Evolutionary conservation across 2,797 vertebrate genomes (phyloP).

Genomic region (Pelodytes ibericus): DNA sequence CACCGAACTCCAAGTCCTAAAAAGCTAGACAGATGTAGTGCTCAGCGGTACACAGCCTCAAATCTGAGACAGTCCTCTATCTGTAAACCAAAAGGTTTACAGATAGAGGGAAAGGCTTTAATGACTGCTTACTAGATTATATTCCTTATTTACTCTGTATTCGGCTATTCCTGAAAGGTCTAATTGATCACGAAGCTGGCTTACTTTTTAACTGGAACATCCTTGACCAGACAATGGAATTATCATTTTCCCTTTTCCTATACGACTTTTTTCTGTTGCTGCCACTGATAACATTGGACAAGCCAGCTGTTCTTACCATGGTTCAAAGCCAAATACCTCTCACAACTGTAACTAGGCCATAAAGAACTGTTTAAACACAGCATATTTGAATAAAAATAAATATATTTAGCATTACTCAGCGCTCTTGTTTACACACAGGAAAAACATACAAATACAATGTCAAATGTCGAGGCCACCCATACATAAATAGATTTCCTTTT

Average conservation of each 20-base stretch:
- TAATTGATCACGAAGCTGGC: too few species aligned
- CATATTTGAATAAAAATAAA: background rate
- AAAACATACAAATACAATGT: background rate
- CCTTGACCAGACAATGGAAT: background rate
- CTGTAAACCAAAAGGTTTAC: too few species aligned
- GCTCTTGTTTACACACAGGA: background rate
- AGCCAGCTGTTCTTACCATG: background rate
- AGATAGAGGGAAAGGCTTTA: too few species aligned
- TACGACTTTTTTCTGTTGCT: background rate
- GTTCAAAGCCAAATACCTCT: background rate
- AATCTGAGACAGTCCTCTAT: too few species aligned
- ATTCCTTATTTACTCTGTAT: too few species aligned
- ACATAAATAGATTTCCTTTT: background rate
- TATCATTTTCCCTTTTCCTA: background rate
- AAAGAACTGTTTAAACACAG: background rate
- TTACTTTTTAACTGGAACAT: too few species aligned
- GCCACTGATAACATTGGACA: background rate
- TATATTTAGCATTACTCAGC: background rate
- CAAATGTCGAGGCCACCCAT: background rate
- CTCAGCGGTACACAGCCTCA: too few species aligned
- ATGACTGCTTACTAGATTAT: too few species aligned
- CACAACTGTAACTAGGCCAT: background rate
- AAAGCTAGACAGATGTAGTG: too few species aligned
- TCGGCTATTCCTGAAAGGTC: too few species aligned
- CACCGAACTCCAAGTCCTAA: too few species aligned